These are phyloP conservation scores for Scrobipalpa atriplicella DNA, from an alignment of 2,888 invertebrate genomes.

Conservation along the genomic window DNA sequence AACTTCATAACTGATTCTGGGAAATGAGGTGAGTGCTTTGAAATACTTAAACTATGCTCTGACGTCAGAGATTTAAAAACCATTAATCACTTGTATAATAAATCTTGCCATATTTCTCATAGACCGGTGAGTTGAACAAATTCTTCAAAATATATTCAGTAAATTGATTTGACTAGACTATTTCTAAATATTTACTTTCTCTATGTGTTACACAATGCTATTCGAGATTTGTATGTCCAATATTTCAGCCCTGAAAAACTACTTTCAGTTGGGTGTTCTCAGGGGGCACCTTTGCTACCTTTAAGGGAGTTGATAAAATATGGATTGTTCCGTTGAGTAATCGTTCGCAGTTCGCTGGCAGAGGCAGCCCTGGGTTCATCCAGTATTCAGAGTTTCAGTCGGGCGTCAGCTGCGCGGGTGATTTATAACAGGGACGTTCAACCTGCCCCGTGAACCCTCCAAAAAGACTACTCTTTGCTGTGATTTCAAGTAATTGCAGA, in stretches of 20 bases:
- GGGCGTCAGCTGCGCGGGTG: slow-evolving; percentile 63
- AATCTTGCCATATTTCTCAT: no score
- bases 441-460: slow-evolving; percentile 27
- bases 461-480: slow-evolving; percentile 23
- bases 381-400: slow-evolving; percentile 56
- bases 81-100: no score
- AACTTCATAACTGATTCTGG: neutral
- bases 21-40: neutral
- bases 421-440: slow-evolving; percentile 65
- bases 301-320: slow-evolving; percentile 37
- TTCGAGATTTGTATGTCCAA: neutral
- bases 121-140: no score
- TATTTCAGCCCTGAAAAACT: slow-evolving; percentile 3
- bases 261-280: slow-evolving; percentile 25
- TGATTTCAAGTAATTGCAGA: slow-evolving; percentile 37
- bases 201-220: neutral
- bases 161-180: neutral
- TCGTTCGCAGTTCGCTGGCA: slow-evolving; percentile 40
- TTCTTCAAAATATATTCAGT: no score
- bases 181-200: neutral
- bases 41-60: neutral
- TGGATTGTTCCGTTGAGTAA: slow-evolving; percentile 37
- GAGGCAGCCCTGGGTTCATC: slow-evolving; percentile 55
- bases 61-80: no score
- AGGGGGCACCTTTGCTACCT: slow-evolving; percentile 27